Base-by-base conservation (phyloP, 1,140 invertebrate genomes). In the Contarinia nasturtii region DNA sequence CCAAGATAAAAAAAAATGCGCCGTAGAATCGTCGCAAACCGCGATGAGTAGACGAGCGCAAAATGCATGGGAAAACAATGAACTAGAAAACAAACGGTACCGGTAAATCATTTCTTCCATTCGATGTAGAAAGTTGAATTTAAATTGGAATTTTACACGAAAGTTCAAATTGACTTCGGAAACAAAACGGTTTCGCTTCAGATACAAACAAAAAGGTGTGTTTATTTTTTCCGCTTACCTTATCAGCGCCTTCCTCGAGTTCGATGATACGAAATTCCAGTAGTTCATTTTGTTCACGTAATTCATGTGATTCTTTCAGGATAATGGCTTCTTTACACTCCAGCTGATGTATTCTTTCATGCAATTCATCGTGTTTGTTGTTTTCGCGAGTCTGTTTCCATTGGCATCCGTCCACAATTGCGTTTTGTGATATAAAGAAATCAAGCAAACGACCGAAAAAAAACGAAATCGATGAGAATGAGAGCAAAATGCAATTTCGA, bases 181-280 rank as follows among this genome's bases (percentile, higher is more conserved):
- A 8, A 34, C 7, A 8, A 8, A 7, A 34, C 7, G 14, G 7
- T 34, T 34, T 34, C 14, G 33, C 7, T 34, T 8, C 14, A 14
- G 33, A 14, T n/a, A n/a, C n/a, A n/a, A n/a, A n/a, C n/a, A n/a
- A n/a, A n/a, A n/a, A n/a, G n/a, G n/a, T n/a, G n/a, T 38, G 12
- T 38, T 38, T 7, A n/a, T 38, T 34, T 34, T 34, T 34, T 34
- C 14, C 33, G 50, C 52, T 55, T 48, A 63, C 61, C 59, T 63
- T 63, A 55, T 63, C 61, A 45, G 49, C 46, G 15, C 43, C 49
- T 45, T 67, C 67, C 50, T 70, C 68, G 45, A 71, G 52, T 48
- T 71, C 69, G 17, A 71, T 57, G 47, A 71, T 64, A 27, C 69
- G 57, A 61, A 71, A 71, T 56, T 71, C 69, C 22, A 70, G 58